Percentiles rank a stretch among this genome's conserved stretches.
Evolutionary conservation across 2,888 invertebrate genomes (phyloP).

Genomic region (Neoitamus cyanurus): DNA sequence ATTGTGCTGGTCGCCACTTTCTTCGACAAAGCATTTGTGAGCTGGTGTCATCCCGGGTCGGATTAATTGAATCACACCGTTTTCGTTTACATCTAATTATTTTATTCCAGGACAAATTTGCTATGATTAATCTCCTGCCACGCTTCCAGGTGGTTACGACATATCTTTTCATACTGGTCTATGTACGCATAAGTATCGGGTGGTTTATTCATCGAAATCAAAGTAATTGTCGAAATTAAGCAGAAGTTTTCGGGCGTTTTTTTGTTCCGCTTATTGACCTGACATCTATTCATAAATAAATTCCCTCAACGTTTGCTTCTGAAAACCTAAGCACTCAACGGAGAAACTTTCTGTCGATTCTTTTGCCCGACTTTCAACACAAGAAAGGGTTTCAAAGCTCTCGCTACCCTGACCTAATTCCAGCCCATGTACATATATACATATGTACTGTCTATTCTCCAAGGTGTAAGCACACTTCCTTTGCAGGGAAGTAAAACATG

Average conservation of each 20-base stretch:
- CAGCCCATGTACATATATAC: background rate
- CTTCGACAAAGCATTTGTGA: conserved; percentile 36
- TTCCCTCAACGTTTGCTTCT: background rate
- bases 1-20: conserved; percentile 21
- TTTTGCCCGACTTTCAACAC: background rate
- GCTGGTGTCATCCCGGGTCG: conserved; percentile 12
- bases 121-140: conserved; percentile 46
- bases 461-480: background rate
- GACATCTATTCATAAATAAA: background rate
- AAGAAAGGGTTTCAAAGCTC: background rate
- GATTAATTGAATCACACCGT: conserved; percentile 44
- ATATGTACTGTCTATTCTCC: too few species aligned
- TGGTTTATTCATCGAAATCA: background rate
- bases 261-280: background rate
- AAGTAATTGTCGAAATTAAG: background rate
- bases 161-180: background rate
- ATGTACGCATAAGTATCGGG: background rate
- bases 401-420: background rate
- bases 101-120: conserved; percentile 42
- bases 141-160: background rate
- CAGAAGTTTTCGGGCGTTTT: background rate
- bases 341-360: background rate
- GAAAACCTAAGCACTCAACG: background rate
- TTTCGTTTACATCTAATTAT: conserved; percentile 44
- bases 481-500: background rate